These are phyloP conservation scores for Tenthredo amoena DNA, from an alignment of 2,888 invertebrate species.

Conservation along the genomic window DNA sequence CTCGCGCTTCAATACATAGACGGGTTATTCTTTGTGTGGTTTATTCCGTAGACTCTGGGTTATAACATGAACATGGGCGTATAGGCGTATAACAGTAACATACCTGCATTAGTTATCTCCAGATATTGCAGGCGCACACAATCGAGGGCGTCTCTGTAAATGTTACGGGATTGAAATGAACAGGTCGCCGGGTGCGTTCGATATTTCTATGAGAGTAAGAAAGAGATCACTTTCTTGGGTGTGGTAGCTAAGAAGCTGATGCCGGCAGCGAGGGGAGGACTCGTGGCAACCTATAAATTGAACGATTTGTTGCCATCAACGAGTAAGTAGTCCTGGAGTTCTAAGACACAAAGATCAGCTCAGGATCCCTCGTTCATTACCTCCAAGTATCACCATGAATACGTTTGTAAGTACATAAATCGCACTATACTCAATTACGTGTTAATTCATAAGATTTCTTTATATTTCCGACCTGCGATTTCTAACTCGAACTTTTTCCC, in stretches of 20 bases:
- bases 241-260: conserved; percentile 66
- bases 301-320: conserved; percentile 63
- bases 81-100: conserved; percentile 38
- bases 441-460: not conserved
- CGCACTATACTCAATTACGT: not conserved
- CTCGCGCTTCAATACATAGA: not conserved
- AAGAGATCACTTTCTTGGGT: conserved; percentile 76
- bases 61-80: conserved; percentile 28
- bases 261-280: conserved; percentile 58
- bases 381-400: conserved; percentile 35
- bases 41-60: not conserved
- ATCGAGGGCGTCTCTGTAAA: conserved; percentile 59
- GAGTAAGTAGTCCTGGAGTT: conserved; percentile 66
- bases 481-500: not conserved
- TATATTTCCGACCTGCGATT: not conserved
- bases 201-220: conserved; percentile 56
- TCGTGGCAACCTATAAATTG: conserved; percentile 69
- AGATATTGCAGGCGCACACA: conserved; percentile 33
- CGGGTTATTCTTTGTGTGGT: not conserved
- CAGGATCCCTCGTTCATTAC: conserved; percentile 1
- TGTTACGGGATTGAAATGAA: conserved; percentile 69
- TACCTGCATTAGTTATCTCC: conserved; percentile 41
- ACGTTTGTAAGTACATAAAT: conserved; percentile 33
- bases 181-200: conserved; percentile 60
- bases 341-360: conserved; percentile 49